Evolutionary conservation across 2,113 vertebrate genomes (phyloP).

Genomic region (Serranochromis macrocephalus): DNA sequence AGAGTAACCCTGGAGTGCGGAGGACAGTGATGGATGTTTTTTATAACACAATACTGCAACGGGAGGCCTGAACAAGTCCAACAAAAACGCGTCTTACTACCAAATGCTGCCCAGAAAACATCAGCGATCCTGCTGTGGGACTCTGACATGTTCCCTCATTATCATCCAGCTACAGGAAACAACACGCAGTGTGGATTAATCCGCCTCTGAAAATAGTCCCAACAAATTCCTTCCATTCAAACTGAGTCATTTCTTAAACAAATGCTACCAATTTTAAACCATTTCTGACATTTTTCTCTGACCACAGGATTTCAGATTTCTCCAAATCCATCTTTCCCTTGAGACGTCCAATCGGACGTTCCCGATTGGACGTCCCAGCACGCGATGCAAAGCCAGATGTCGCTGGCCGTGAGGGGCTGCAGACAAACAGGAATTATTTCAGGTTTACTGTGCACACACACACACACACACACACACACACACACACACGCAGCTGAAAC

Average conservation of each 20-base stretch:
- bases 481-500: neutral
- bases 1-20: neutral
- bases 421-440: neutral
- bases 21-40: neutral
- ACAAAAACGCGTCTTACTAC: neutral
- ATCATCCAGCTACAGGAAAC: neutral
- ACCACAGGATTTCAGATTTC: neutral
- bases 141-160: neutral
- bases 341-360: neutral
- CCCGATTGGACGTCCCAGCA: neutral
- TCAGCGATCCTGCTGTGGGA: neutral
- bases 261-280: neutral
- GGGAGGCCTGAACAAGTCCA: neutral
- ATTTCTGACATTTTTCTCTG: neutral
- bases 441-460: neutral
- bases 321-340: neutral
- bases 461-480: fast-evolving
- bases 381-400: neutral
- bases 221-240: neutral
- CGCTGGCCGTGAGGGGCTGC: neutral
- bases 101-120: neutral
- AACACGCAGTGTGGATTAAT: neutral
- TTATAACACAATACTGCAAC: neutral
- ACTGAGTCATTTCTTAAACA: neutral
- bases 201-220: neutral